phyloP scores from a whole-genome alignment of 2,888 invertebrate genomes.

The Clanis bilineata region DNA sequence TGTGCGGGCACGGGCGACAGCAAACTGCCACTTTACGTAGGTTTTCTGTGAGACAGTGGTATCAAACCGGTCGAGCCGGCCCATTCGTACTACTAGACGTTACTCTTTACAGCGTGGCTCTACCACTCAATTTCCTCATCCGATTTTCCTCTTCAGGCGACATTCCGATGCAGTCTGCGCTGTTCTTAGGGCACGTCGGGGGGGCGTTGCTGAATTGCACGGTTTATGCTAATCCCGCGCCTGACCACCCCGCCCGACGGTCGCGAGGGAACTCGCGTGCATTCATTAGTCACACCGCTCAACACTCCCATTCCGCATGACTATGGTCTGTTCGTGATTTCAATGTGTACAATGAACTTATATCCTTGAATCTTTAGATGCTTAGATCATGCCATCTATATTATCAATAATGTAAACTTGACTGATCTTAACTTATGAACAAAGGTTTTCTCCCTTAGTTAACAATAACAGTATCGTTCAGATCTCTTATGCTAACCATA shows the following conservation, averaged over 20 bases:
- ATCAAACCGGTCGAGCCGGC: too few relatives aligned
- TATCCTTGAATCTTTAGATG: neutral
- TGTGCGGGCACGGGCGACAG: too few relatives aligned
- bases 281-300: conserved; percentile 42
- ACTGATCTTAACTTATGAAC: neutral
- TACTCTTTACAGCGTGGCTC: too few relatives aligned
- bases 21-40: too few relatives aligned
- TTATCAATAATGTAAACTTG: too few relatives aligned
- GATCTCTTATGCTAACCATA: neutral
- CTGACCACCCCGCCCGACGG: conserved; percentile 59
- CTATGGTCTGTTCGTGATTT: conserved; percentile 21
- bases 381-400: too few relatives aligned
- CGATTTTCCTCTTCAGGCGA: neutral
- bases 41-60: too few relatives aligned
- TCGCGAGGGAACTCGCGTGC: conserved; percentile 26
- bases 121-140: too few relatives aligned
- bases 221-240: conserved; percentile 68
- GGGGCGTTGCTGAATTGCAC: conserved; percentile 53
- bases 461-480: neutral
- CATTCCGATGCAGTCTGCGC: neutral
- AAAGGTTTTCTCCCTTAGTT: neutral
- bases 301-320: conserved; percentile 33
- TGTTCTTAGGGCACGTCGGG: conserved; percentile 22
- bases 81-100: too few relatives aligned
- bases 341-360: neutral